These are phyloP conservation scores for Tinea semifulvella DNA, from an alignment of 2,888 invertebrate species.

Conservation along the genomic window DNA sequence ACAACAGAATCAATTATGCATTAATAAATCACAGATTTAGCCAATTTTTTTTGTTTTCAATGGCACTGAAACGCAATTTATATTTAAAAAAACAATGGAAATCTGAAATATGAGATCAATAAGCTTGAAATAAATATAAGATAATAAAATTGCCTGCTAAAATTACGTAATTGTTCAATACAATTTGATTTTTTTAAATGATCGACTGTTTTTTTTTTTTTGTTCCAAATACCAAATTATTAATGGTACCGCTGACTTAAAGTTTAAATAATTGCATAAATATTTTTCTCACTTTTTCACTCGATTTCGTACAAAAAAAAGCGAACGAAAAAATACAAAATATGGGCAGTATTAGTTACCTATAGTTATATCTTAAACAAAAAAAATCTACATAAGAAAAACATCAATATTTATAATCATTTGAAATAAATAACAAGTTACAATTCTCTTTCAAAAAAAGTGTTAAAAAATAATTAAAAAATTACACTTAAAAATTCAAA, in stretches of 20 bases:
- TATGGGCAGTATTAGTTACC: constrained; percentile 59
- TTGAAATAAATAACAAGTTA: constrained; percentile 67
- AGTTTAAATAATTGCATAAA: constrained; percentile 14
- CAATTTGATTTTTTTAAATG: constrained; percentile 27
- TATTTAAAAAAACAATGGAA: constrained; percentile 1
- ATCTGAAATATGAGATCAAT: constrained; percentile 9
- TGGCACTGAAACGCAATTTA: no score
- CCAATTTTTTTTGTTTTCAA: no score
- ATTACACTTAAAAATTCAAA: constrained; percentile 28
- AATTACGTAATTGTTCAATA: constrained; percentile 23
- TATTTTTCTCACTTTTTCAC: constrained; percentile 20
- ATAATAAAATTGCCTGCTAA: constrained; percentile 53
- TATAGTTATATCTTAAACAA: constrained; percentile 56
- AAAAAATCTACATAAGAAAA: constrained; percentile 46
- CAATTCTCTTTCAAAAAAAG: constrained; percentile 53
- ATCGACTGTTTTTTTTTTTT: constrained; percentile 9
- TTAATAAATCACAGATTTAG: no score
- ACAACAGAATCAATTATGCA: no score
- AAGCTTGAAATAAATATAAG: constrained; percentile 23
- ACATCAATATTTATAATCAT: constrained; percentile 63
- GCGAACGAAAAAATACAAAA: constrained; percentile 39
- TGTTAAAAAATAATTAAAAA: constrained; percentile 58
- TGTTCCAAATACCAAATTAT: neutral
- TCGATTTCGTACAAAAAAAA: constrained; percentile 27
- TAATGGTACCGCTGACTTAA: neutral